Conservation (phyloP, 2,888 invertebrate genomes). For the Rugalucina vietnamica region DNA sequence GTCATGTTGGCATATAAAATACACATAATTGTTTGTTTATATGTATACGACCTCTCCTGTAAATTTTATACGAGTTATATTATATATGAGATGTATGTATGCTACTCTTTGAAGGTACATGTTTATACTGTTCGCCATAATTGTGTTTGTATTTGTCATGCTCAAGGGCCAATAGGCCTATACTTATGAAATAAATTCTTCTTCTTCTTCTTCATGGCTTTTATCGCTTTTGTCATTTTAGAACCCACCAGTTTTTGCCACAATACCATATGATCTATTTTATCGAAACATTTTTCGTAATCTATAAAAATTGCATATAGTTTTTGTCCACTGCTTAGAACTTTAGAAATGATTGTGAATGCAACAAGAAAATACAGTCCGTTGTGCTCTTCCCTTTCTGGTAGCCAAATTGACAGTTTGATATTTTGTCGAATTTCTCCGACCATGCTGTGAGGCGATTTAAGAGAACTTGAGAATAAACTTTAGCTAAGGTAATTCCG, state of each 20-base stretch:
- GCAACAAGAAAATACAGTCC: slow-evolving; percentile 29
- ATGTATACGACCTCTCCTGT: no score
- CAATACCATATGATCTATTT: not conserved
- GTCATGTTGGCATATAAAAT: no score
- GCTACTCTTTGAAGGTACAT: no score
- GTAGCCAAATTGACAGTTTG: slow-evolving; percentile 24
- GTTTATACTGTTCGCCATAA: no score
- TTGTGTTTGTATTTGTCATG: no score
- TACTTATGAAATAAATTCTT: no score
- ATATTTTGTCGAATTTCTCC: not conserved
- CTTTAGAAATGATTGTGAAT: slow-evolving; percentile 36
- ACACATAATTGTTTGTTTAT: no score
- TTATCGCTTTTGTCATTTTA: not conserved
- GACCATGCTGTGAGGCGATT: slow-evolving; percentile 15
- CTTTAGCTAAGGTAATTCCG: slow-evolving; percentile 17
- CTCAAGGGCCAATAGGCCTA: no score
- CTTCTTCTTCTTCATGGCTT: no score
- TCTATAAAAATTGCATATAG: slow-evolving; percentile 28
- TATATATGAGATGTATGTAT: no score
- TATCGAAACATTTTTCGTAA: not conserved
- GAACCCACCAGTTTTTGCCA: not conserved
- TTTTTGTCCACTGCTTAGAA: slow-evolving; percentile 13
- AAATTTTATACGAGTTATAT: no score
- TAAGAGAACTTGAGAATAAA: slow-evolving; percentile 20
- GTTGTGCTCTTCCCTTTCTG: slow-evolving; percentile 20